phyloP scores from a whole-genome alignment of 2,113 vertebrate species.

The Marcusenius ussheri region DNA sequence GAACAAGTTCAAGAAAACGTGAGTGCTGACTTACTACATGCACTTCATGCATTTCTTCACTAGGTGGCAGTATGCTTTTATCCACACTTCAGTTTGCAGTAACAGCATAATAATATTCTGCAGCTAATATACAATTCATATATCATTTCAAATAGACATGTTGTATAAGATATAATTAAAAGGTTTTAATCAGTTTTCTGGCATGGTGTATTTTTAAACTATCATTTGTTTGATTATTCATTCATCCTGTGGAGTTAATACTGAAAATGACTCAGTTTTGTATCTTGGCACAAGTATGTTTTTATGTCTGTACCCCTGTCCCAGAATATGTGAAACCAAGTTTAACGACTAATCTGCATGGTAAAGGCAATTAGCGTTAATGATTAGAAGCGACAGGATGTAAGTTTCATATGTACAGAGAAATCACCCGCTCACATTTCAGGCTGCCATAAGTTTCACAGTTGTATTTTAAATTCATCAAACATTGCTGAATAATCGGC shows the following conservation, averaged over 20 bases:
- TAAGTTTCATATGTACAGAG: background rate
- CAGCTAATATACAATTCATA: background rate
- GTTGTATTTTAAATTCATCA: background rate
- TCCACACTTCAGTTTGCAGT: background rate
- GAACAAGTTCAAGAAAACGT: constrained; percentile 48
- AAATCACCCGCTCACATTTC: background rate
- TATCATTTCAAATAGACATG: background rate
- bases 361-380: background rate
- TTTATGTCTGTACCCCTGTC: background rate
- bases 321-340: background rate
- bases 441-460: background rate
- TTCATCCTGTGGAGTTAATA: background rate
- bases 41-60: constrained; percentile 30
- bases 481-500: background rate
- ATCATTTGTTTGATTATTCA: background rate
- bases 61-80: constrained; percentile 45
- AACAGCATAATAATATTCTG: background rate
- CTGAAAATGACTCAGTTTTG: background rate
- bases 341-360: background rate
- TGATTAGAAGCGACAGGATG: background rate
- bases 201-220: background rate
- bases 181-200: background rate
- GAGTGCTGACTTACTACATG: constrained; percentile 22
- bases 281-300: background rate
- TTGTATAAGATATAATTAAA: background rate